These are phyloP conservation scores for Polia nebulosa DNA, from an alignment of 2,888 invertebrate genomes.

Conservation along the genomic window DNA sequence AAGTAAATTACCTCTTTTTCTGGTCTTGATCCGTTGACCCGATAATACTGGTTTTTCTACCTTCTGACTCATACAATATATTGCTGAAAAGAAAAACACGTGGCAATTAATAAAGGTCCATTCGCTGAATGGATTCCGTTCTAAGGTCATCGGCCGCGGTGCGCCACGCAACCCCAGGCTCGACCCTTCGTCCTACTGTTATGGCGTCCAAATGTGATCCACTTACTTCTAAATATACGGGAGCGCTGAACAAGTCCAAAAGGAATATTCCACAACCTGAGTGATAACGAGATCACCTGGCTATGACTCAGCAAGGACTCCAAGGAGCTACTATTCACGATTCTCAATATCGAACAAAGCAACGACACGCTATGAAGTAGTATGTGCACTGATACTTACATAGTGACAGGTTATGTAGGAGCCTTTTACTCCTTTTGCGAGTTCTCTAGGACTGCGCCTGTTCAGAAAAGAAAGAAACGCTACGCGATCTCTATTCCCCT, in stretches of 20 bases:
- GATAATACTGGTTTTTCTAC: conserved; percentile 99
- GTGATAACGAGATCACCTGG: conserved; percentile 67
- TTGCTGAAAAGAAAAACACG: conserved; percentile 92
- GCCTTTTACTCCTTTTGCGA: conserved; percentile 91
- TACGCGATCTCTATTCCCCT: conserved; percentile 88
- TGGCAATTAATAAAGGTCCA: conserved; percentile 84
- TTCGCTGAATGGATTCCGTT: no score
- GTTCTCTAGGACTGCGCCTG: conserved; percentile 91
- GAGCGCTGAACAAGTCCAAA: conserved; percentile 69
- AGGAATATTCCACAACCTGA: conserved; percentile 69
- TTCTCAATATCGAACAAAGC: conserved; percentile 68
- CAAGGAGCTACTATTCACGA: conserved; percentile 60
- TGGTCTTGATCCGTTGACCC: conserved; percentile 99
- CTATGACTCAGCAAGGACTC: conserved; percentile 76
- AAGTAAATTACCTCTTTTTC: conserved; percentile 97
- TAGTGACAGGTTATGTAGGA: conserved; percentile 91
- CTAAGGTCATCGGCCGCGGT: conserved; percentile 86
- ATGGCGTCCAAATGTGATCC: conserved; percentile 77
- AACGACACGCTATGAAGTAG: conserved; percentile 73
- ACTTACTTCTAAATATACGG: conserved; percentile 76
- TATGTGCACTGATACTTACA: conserved; percentile 87
- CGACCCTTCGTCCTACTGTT: conserved; percentile 71
- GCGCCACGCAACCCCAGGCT: conserved; percentile 66
- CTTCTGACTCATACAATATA: conserved; percentile 99
- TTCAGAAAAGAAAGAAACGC: conserved; percentile 91